Conservation (phyloP, 64 coral and sea anemone species). For the Acropora tenuis region DNA sequence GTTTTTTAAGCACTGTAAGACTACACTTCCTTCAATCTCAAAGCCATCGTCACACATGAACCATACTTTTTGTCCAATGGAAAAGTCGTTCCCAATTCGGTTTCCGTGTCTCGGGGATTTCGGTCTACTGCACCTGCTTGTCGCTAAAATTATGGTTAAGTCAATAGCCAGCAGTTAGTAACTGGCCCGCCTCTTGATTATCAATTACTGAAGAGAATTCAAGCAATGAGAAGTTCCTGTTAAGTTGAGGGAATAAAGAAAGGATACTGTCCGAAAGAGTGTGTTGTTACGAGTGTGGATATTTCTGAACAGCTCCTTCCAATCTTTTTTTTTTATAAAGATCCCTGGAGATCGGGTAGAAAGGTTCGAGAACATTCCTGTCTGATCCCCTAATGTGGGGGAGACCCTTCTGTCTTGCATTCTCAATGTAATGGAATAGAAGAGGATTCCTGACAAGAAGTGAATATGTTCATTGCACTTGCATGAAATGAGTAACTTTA, state of each 20-base stretch:
- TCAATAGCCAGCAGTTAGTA: too few relatives aligned
- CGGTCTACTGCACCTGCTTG: neutral
- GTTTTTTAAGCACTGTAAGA: constrained; percentile 20
- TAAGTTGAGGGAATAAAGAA: neutral
- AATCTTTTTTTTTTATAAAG: too few relatives aligned
- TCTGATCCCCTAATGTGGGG: too few relatives aligned
- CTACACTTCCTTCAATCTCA: neutral
- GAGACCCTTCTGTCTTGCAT: too few relatives aligned
- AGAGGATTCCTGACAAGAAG: too few relatives aligned
- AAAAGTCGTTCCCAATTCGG: neutral
- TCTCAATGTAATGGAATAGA: too few relatives aligned
- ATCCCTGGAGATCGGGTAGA: too few relatives aligned
- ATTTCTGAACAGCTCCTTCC: too few relatives aligned
- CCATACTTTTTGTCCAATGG: neutral
- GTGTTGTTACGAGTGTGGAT: neutral
- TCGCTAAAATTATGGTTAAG: neutral
- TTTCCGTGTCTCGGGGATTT: neutral
- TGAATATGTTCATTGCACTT: too few relatives aligned
- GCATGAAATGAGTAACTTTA: too few relatives aligned
- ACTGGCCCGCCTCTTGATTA: neutral
- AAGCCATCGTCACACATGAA: constrained; percentile 8
- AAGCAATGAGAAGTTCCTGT: too few relatives aligned
- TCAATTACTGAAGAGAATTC: neutral
- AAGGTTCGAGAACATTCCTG: too few relatives aligned
- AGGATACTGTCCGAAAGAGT: neutral